Evolutionary conservation across 2,797 vertebrate genomes (phyloP).

Genomic region (Carcharodon carcharias): DNA sequence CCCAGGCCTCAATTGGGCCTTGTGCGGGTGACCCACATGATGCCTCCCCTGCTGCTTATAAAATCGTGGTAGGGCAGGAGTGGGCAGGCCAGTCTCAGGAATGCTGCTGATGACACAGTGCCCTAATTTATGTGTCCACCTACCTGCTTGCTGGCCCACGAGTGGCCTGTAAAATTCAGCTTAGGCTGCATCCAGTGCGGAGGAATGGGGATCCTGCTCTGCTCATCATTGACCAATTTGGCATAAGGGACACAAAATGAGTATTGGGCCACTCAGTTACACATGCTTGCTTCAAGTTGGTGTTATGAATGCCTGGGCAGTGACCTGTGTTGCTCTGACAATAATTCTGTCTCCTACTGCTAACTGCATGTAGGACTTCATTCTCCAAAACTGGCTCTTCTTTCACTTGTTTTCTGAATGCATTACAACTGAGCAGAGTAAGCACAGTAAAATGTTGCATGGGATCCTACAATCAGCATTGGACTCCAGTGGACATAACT

Average conservation of each 20-base stretch:
- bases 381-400: not conserved
- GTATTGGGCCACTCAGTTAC: not conserved
- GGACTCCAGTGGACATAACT: not conserved
- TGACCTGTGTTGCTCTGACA: not conserved
- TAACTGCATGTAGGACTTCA: not conserved
- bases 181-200: not conserved
- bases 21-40: too few relatives aligned
- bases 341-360: not conserved
- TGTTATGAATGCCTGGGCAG: not conserved
- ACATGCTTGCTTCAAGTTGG: not conserved
- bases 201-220: not conserved
- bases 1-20: too few relatives aligned
- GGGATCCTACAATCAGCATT: too few relatives aligned
- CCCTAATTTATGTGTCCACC: too few relatives aligned
- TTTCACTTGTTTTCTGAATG: not conserved
- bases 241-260: not conserved
- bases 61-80: too few relatives aligned
- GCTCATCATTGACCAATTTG: not conserved
- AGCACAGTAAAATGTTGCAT: not conserved
- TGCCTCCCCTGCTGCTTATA: too few relatives aligned
- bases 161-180: too few relatives aligned
- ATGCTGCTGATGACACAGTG: too few relatives aligned
- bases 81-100: too few relatives aligned
- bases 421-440: not conserved
- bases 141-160: too few relatives aligned